These are phyloP conservation scores for Lepidurus couesii DNA, from an alignment of 1,140 invertebrate genomes.

Conservation along the genomic window DNA sequence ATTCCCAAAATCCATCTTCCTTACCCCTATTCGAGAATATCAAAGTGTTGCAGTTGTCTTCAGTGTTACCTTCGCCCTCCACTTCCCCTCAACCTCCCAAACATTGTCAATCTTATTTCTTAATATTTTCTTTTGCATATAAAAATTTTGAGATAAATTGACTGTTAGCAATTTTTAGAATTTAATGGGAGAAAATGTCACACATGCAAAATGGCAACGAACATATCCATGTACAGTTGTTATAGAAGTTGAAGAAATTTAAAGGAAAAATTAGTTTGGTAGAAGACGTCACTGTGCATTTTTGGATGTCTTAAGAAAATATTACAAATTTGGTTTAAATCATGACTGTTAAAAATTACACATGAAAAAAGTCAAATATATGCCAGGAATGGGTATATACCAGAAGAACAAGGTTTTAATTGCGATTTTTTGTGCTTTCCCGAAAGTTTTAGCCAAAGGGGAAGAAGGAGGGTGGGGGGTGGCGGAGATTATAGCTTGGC, in stretches of 20 bases:
- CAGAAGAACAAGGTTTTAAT: not conserved
- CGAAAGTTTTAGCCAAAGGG: not conserved
- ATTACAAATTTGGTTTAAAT: no score
- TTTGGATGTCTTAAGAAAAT: no score
- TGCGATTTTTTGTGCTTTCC: not conserved
- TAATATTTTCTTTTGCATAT: no score
- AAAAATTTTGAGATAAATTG: no score
- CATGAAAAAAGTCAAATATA: not conserved
- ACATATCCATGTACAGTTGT: constrained; percentile 19
- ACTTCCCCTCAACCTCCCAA: no score
- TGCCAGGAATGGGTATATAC: not conserved
- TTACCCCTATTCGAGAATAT: not conserved
- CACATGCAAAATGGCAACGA: not conserved
- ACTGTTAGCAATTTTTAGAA: no score
- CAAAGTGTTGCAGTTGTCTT: no score
- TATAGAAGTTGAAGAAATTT: not conserved
- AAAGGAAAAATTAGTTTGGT: not conserved
- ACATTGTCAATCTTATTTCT: no score
- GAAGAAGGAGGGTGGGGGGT: not conserved
- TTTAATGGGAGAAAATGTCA: not conserved
- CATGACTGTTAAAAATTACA: not conserved
- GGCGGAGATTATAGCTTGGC: constrained; percentile 6
- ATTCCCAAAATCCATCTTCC: not conserved
- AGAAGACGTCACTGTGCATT: not conserved
- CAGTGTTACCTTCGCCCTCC: no score